Percentiles rank a stretch among this genome's conserved stretches.
phyloP scores from a whole-genome alignment of 2,113 vertebrate genomes.

The Lophura nycthemera region DNA sequence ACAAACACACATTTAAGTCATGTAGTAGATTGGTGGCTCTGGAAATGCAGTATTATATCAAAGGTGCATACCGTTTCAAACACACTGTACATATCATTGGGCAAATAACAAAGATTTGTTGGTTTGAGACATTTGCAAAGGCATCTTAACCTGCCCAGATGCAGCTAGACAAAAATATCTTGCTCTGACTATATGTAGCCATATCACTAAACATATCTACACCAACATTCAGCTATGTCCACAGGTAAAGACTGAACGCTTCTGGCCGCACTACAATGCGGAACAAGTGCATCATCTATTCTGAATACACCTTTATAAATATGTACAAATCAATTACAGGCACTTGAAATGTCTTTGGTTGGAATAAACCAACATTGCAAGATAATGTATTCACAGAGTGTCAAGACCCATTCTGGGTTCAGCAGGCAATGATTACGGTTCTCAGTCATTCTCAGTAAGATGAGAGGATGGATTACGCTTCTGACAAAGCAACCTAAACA shows the following conservation, averaged over 20 bases:
- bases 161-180: slow-evolving; percentile 51
- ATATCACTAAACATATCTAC: slow-evolving; percentile 59
- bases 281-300: slow-evolving; percentile 80
- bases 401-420: slow-evolving; percentile 84
- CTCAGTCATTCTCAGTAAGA: slow-evolving; percentile 68
- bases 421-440: slow-evolving; percentile 88
- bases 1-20: slow-evolving; percentile 58
- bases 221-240: slow-evolving; percentile 43
- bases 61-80: slow-evolving; percentile 74
- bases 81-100: slow-evolving; percentile 61
- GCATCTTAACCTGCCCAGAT: slow-evolving; percentile 49
- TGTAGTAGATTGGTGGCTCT: slow-evolving; percentile 70
- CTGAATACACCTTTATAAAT: slow-evolving; percentile 87
- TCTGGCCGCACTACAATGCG: slow-evolving; percentile 49
- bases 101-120: slow-evolving; percentile 48
- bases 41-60: slow-evolving; percentile 74
- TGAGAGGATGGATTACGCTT: slow-evolving; percentile 81
- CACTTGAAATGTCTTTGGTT: slow-evolving; percentile 99
- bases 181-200: slow-evolving; percentile 61
- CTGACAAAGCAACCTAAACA: slow-evolving; percentile 91
- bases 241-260: slow-evolving; percentile 37
- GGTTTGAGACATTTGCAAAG: slow-evolving; percentile 53
- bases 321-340: slow-evolving; percentile 99
- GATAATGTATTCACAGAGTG: slow-evolving; percentile 89
- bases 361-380: slow-evolving; percentile 97